These are phyloP conservation scores for Scophthalmus maximus DNA, from an alignment of 2,113 vertebrate genomes.

Conservation along the genomic window DNA sequence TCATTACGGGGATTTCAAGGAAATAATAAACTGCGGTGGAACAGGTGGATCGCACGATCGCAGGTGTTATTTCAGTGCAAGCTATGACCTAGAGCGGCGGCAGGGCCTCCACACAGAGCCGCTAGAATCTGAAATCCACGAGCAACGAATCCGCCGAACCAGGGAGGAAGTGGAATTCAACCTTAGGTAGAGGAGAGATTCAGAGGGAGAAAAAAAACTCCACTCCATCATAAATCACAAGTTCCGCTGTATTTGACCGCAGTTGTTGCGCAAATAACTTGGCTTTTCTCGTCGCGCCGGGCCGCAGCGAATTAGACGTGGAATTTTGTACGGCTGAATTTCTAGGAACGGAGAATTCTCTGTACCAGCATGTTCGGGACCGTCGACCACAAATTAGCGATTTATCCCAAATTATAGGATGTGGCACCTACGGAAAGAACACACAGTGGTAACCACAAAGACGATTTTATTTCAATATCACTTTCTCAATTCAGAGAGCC, in stretches of 20 bases:
- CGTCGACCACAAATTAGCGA: constrained; percentile 3
- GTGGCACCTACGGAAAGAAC: too few relatives aligned
- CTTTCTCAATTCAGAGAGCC: too few relatives aligned
- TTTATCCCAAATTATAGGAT: not conserved
- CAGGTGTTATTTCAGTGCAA: constrained; percentile 42
- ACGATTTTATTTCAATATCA: too few relatives aligned
- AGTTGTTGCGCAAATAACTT: constrained; percentile 23
- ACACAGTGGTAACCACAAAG: too few relatives aligned
- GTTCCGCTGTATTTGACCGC: constrained; percentile 20
- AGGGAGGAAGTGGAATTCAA: constrained; percentile 17
- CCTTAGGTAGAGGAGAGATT: constrained; percentile 1
- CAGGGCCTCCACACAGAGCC: not conserved
- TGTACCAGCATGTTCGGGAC: too few relatives aligned
- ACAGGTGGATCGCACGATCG: constrained; percentile 63
- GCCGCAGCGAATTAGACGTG: too few relatives aligned
- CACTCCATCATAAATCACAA: not conserved
- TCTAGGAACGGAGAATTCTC: constrained; percentile 1
- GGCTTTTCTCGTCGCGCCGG: constrained; percentile 29
- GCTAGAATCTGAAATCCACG: constrained; percentile 9
- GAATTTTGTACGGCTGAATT: not conserved
- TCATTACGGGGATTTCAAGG: constrained; percentile 57
- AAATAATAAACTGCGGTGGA: constrained; percentile 34
- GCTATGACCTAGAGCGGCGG: not conserved
- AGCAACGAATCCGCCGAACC: not conserved
- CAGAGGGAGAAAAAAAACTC: too few relatives aligned